Percentiles rank a stretch among this genome's conserved stretches.
Evolutionary conservation across 2,888 invertebrate genomes (phyloP).

Genomic region (Serrognathus titanus): DNA sequence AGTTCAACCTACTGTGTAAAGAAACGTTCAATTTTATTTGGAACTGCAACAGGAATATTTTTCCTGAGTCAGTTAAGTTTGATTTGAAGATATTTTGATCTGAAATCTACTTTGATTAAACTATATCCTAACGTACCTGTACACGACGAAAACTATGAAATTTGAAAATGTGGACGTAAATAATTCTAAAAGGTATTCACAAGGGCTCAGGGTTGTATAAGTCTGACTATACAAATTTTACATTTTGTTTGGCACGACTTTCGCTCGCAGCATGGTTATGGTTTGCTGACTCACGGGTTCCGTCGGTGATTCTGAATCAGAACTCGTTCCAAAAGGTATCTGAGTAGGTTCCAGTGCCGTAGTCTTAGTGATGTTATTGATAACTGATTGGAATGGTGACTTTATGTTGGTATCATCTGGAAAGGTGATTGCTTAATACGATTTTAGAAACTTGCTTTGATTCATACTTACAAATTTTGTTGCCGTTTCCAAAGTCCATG

Average conservation of each 20-base stretch:
- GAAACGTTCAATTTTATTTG: no score
- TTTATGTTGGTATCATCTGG: conserved; percentile 14
- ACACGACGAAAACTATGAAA: not conserved
- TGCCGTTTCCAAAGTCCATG: conserved; percentile 47
- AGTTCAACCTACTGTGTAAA: no score
- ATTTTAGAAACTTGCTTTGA: conserved; percentile 10
- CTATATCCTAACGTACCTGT: no score
- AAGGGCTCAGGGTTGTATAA: not conserved
- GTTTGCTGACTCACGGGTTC: conserved; percentile 52
- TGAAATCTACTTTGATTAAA: no score
- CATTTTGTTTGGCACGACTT: conserved; percentile 46
- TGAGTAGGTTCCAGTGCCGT: conserved; percentile 23
- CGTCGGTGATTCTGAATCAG: conserved; percentile 55
- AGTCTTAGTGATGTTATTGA: conserved; percentile 18
- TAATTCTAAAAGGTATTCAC: not conserved
- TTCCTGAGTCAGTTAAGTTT: no score
- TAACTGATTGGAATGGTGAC: conserved; percentile 19
- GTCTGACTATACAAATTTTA: conserved; percentile 15
- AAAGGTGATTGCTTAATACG: conserved; percentile 1
- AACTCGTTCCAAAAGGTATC: conserved; percentile 46
- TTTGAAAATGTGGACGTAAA: conserved; percentile 1
- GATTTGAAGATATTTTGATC: no score
- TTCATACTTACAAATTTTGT: conserved; percentile 44
- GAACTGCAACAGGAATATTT: no score
- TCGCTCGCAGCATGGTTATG: conserved; percentile 46